Percentiles rank a stretch among this genome's conserved stretches.
phyloP scores from a whole-genome alignment of 1,140 invertebrate species.

The Wasmannia auropunctata region DNA sequence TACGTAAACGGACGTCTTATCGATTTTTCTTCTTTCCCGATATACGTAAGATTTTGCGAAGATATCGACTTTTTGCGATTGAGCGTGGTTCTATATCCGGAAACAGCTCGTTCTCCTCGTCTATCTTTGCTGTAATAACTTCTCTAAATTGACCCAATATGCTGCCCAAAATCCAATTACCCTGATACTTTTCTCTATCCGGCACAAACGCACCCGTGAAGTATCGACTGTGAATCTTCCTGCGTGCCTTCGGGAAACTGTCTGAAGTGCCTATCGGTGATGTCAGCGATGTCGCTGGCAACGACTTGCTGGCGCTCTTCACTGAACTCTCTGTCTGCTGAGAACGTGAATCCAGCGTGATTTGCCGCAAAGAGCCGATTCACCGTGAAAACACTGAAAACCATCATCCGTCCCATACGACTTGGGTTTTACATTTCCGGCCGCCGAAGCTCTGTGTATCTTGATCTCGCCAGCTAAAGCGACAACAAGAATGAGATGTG shows the following conservation, averaged over 20 bases:
- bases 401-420: slow-evolving; percentile 89
- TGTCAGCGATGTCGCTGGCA: slow-evolving; percentile 89
- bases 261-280: slow-evolving; percentile 88
- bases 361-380: slow-evolving; percentile 89
- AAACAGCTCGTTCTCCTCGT: slow-evolving; percentile 78
- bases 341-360: slow-evolving; percentile 74
- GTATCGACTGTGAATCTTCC: slow-evolving; percentile 83
- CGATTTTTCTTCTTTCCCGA: slow-evolving; percentile 81
- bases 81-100: slow-evolving; percentile 68
- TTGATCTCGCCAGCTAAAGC: slow-evolving; percentile 72
- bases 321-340: slow-evolving; percentile 60
- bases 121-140: slow-evolving; percentile 77
- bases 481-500: too few species aligned
- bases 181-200: slow-evolving; percentile 83
- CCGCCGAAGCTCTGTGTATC: slow-evolving; percentile 61
- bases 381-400: slow-evolving; percentile 89
- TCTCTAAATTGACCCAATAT: slow-evolving; percentile 84
- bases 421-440: slow-evolving; percentile 81
- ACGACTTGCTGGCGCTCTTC: slow-evolving; percentile 87
- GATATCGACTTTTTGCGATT: slow-evolving; percentile 83
- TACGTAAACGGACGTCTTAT: slow-evolving; percentile 38
- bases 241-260: slow-evolving; percentile 82
- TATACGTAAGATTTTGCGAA: slow-evolving; percentile 84
- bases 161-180: slow-evolving; percentile 85
- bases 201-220: slow-evolving; percentile 84